phyloP scores from a whole-genome alignment of 2,797 vertebrate genomes.

The Valencia hispanica region DNA sequence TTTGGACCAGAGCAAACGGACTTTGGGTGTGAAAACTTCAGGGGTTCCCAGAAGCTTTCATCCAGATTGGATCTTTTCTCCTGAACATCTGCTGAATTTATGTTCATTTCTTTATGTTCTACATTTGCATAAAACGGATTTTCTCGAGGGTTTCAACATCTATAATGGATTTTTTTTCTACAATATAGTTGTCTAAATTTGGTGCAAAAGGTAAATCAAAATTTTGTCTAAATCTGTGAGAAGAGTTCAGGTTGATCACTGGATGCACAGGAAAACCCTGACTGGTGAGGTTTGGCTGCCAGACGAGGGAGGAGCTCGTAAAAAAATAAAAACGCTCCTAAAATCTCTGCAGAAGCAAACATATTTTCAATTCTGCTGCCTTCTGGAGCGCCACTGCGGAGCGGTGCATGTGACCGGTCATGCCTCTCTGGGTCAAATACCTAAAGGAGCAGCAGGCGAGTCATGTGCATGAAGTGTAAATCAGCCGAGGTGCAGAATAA shows the following conservation, averaged over 20 bases:
- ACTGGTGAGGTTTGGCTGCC: constrained; percentile 36
- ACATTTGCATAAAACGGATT: too few species aligned
- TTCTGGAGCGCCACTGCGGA: constrained; percentile 36
- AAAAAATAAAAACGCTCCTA: not conserved
- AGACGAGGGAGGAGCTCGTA: constrained; percentile 35
- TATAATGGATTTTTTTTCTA: too few species aligned
- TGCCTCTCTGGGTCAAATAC: constrained; percentile 64
- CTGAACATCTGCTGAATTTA: too few species aligned
- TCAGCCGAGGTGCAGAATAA: constrained; percentile 47
- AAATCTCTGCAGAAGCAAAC: not conserved
- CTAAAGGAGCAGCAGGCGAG: constrained; percentile 48
- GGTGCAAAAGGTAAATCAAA: not conserved
- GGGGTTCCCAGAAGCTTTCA: too few species aligned
- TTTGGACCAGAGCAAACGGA: too few species aligned
- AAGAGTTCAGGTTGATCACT: not conserved
- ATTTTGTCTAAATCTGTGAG: not conserved
- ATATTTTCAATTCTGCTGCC: constrained; percentile 4
- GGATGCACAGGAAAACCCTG: constrained; percentile 8
- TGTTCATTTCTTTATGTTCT: too few species aligned
- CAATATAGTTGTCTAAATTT: too few species aligned
- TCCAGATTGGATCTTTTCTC: too few species aligned
- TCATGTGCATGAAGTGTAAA: constrained; percentile 52
- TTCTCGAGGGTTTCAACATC: too few species aligned
- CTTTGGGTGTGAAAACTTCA: too few species aligned
- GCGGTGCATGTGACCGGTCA: constrained; percentile 76